phyloP scores from a whole-genome alignment of 2,797 vertebrate species.

The Leptodactylus fallax region DNA sequence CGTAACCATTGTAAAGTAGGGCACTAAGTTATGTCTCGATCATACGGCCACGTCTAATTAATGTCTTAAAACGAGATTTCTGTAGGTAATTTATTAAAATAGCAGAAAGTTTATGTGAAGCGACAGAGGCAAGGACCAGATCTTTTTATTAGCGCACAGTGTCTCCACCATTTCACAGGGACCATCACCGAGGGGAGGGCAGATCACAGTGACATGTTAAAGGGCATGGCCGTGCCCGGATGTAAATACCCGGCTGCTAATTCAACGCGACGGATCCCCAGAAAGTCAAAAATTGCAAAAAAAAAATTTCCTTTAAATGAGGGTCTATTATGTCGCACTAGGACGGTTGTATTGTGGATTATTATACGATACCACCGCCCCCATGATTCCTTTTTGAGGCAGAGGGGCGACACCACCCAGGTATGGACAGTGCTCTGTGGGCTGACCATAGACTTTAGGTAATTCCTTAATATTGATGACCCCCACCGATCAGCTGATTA shows the following conservation, averaged over 20 bases:
- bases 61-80: not conserved
- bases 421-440: not conserved
- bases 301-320: no score
- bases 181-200: no score
- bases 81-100: constrained; percentile 6
- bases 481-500: no score
- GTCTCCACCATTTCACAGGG: not conserved
- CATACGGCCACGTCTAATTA: not conserved
- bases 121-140: not conserved
- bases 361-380: not conserved
- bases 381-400: not conserved
- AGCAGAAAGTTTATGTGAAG: not conserved
- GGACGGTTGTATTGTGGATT: not conserved
- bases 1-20: no score
- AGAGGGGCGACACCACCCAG: not conserved
- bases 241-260: not conserved
- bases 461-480: not conserved
- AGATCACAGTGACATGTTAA: not conserved
- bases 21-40: no score
- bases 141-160: not conserved
- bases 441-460: not conserved
- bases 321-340: no score
- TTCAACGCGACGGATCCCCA: not conserved
- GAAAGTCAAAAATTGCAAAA: no score
- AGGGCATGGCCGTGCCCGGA: not conserved